These are phyloP conservation scores for Sebastes diaconus DNA, from an alignment of 2,797 vertebrate species.

Conservation along the genomic window DNA sequence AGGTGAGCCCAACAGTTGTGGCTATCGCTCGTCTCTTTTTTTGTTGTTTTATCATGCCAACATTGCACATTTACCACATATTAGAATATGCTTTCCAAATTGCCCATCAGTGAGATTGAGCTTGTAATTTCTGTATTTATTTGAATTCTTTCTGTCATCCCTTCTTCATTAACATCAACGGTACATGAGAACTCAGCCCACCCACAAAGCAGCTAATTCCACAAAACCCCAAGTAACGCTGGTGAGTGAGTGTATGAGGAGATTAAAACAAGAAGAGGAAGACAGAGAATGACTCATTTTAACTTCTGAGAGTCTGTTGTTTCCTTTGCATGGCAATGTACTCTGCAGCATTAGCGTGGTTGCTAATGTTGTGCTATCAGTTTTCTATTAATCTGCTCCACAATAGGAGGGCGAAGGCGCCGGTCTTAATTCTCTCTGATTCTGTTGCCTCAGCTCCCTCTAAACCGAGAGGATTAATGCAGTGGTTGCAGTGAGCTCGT, in stretches of 20 bases:
- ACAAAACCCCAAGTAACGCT: background rate
- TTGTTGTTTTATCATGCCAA: background rate
- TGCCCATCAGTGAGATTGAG: background rate
- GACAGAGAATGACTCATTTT: slow-evolving; percentile 6
- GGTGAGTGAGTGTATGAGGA: background rate
- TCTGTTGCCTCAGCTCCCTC: background rate
- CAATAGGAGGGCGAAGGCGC: slow-evolving; percentile 13
- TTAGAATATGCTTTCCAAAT: background rate
- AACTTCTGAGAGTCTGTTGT: background rate
- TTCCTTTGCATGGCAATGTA: background rate
- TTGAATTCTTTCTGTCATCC: background rate
- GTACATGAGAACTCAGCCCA: slow-evolving; percentile 2
- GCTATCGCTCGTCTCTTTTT: background rate
- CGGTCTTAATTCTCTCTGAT: slow-evolving; percentile 21
- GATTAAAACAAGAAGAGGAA: slow-evolving; percentile 23
- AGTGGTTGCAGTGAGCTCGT: slow-evolving; percentile 11
- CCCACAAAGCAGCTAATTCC: background rate
- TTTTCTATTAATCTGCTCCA: slow-evolving; percentile 35
- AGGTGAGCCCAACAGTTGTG: background rate
- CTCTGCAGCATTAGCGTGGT: background rate
- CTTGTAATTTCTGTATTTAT: background rate
- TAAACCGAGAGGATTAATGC: slow-evolving; percentile 33
- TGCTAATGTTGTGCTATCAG: slow-evolving; percentile 8
- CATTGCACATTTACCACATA: background rate
- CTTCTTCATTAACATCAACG: background rate